Percentiles rank a stretch among this genome's conserved stretches.
These are phyloP conservation scores for Dastarcus helophoroides DNA, from an alignment of 2,888 invertebrate species.

Conservation along the genomic window DNA sequence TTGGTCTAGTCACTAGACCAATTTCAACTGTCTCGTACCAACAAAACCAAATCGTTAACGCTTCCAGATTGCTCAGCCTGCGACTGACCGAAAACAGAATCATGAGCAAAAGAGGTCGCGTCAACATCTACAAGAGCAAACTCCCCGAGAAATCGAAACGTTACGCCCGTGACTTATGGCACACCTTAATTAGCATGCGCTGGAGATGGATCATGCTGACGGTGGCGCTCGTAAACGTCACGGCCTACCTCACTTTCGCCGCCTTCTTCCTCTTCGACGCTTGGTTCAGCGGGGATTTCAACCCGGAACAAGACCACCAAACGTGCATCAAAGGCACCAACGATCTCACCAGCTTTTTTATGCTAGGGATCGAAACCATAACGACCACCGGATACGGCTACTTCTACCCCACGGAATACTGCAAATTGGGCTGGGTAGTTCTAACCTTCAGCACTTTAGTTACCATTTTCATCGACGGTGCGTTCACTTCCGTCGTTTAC, in stretches of 20 bases:
- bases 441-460: constrained; percentile 19
- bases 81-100: constrained; percentile 27
- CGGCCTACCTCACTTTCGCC: constrained; percentile 17
- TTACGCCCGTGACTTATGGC: constrained; percentile 20
- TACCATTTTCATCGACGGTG: constrained; percentile 22
- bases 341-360: constrained; percentile 17
- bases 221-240: constrained; percentile 18
- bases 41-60: too few relatives aligned
- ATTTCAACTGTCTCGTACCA: too few relatives aligned
- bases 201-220: constrained; percentile 20
- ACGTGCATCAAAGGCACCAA: constrained; percentile 16
- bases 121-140: constrained; percentile 17
- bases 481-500: constrained; percentile 41
- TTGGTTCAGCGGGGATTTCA: constrained; percentile 21
- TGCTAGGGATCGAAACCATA: constrained; percentile 22
- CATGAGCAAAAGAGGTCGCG: constrained; percentile 38
- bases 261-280: constrained; percentile 18
- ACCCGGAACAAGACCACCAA: constrained; percentile 7
- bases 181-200: constrained; percentile 20
- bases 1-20: too few relatives aligned
- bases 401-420: constrained; percentile 20
- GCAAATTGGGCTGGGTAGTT: constrained; percentile 16
- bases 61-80: constrained; percentile 1
- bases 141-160: constrained; percentile 19
- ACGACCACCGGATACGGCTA: constrained; percentile 23